A percentile compares a stretch with the other conserved stretches of the same genome.
These are phyloP conservation scores for Machimus rusticus DNA, from an alignment of 2,888 invertebrate genomes.

Conservation along the genomic window DNA sequence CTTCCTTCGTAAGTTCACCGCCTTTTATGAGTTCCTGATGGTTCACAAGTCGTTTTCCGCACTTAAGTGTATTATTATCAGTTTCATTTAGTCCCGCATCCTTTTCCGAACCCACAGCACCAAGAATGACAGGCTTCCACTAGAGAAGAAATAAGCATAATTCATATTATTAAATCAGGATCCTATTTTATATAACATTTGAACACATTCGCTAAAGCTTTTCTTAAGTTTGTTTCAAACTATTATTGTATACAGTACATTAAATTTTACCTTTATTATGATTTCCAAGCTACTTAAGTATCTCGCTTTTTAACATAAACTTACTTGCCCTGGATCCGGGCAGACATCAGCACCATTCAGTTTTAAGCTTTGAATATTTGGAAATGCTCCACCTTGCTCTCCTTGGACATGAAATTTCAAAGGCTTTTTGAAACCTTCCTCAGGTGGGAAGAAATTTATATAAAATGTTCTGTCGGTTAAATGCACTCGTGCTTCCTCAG, in stretches of 20 bases:
- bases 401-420: conserved; percentile 41
- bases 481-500: conserved; percentile 15
- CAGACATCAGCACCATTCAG: conserved; percentile 44
- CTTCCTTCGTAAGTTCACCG: conserved; percentile 57
- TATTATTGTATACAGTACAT: no score
- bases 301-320: no score
- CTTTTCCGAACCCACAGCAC: not conserved
- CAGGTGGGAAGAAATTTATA: conserved; percentile 26
- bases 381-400: conserved; percentile 18
- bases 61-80: not conserved
- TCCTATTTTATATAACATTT: no score
- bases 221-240: no score
- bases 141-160: not conserved
- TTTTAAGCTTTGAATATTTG: conserved; percentile 19
- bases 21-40: conserved; percentile 56
- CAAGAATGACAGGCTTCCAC: not conserved
- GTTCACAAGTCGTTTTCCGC: conserved; percentile 39
- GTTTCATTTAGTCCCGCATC: conserved; percentile 41
- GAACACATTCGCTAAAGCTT: no score
- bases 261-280: no score
- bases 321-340: conserved; percentile 26
- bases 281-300: no score
- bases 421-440: not conserved
- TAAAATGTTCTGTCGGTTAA: not conserved
- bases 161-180: not conserved